Evolutionary conservation across 2,113 vertebrate species (phyloP).

Genomic region (Bucco capensis): DNA sequence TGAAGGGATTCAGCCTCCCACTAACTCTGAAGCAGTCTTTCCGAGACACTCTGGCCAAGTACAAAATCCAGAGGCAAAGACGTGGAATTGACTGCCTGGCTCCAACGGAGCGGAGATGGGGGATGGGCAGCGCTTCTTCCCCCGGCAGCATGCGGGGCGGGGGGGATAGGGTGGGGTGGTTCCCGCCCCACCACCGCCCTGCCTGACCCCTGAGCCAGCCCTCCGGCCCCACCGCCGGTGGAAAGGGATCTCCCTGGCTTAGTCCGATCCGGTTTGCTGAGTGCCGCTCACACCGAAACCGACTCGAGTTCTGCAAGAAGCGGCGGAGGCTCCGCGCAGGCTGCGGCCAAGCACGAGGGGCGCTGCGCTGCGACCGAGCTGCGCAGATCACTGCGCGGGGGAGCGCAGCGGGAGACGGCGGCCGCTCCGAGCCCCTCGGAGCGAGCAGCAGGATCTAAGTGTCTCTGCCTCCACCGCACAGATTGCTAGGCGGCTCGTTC

Average conservation of each 20-base stretch:
- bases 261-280: background rate
- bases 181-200: background rate
- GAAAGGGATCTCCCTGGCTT: background rate
- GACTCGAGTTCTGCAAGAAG: background rate
- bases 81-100: background rate
- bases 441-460: background rate
- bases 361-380: no score
- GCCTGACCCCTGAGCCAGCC: background rate
- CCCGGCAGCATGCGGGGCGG: no score
- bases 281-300: background rate
- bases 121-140: background rate
- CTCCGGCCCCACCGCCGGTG: no score
- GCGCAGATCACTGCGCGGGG: no score
- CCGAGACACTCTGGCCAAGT: background rate
- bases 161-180: no score
- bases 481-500: fast-evolving
- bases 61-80: background rate
- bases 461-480: background rate
- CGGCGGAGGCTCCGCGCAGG: no score
- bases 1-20: background rate
- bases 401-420: no score
- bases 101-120: background rate
- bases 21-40: background rate
- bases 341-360: background rate
- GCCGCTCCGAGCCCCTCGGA: background rate